Percentiles rank a stretch among this genome's conserved stretches.
These are phyloP conservation scores for Zaprionus ghesquierei DNA, from an alignment of 1,140 invertebrate genomes.

Conservation along the genomic window DNA sequence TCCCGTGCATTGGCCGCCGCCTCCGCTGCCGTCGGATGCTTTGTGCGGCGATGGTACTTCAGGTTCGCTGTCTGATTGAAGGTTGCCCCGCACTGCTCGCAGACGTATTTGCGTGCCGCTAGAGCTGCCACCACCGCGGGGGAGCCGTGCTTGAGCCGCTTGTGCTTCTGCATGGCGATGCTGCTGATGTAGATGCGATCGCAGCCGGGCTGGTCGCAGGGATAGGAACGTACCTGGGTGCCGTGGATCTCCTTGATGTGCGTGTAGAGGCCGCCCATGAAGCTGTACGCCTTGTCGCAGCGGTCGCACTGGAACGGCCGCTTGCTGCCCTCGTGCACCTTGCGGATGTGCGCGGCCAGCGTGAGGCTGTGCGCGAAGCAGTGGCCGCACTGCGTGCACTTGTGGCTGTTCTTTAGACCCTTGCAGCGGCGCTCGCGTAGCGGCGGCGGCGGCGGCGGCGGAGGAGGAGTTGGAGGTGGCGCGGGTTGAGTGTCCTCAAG, in stretches of 20 bases:
- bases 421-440: slow-evolving; percentile 13
- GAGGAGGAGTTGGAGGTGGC: neutral
- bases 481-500: neutral
- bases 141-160: slow-evolving; percentile 61
- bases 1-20: slow-evolving; percentile 37
- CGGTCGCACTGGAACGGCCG: slow-evolving; percentile 69
- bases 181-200: slow-evolving; percentile 68
- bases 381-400: slow-evolving; percentile 62
- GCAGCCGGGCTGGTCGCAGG: slow-evolving; percentile 60
- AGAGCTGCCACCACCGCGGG: neutral
- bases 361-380: slow-evolving; percentile 69
- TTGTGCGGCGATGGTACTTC: slow-evolving; percentile 66
- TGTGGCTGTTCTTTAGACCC: slow-evolving; percentile 54
- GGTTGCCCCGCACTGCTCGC: slow-evolving; percentile 71
- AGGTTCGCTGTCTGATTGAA: slow-evolving; percentile 76
- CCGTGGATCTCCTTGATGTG: slow-evolving; percentile 74
- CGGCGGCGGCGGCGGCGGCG: neutral
- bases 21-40: slow-evolving; percentile 75
- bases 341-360: slow-evolving; percentile 65
- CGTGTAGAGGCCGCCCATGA: slow-evolving; percentile 76
- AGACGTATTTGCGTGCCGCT: slow-evolving; percentile 52
- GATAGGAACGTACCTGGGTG: slow-evolving; percentile 48
- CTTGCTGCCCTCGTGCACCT: slow-evolving; percentile 72
- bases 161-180: slow-evolving; percentile 72
- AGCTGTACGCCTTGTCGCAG: slow-evolving; percentile 75